Evolutionary conservation across 2,888 invertebrate genomes (phyloP), one percentile per base, ranked within the genome.

Genomic region (Drosophila infuscata): DNA sequence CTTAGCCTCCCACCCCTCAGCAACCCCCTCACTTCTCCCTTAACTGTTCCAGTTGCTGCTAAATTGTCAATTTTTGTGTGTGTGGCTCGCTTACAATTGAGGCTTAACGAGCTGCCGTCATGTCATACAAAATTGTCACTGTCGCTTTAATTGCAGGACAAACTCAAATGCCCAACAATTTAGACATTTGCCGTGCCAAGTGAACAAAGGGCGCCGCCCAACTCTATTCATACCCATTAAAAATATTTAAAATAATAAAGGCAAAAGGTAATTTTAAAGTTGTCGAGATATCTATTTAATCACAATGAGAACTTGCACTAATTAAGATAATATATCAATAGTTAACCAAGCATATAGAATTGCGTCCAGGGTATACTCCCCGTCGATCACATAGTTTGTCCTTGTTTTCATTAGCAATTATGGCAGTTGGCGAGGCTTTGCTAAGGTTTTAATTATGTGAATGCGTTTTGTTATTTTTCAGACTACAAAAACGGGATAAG

Each of bases 51-150:
- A 3, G 17, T 33, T 17, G 51, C 36, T 58, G 83, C 65, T 82
- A 85, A 88, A 88, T 76, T 83, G 81, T 74, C 78, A 78, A 81
- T 81, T 81, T 81, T 74, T 66, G 58, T 66, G 62, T 63, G 62
- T 53, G 46, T 36, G 46, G 59, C 65, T 43, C 43, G 38, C 35
- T 29, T 66, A 65, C 88, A 84, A 83, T 84, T 57, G 73, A 61
- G 57, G 58, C 54, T 74, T 85, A 85, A 85, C 89, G 84, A 89
- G 87, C 74, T 48, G 33, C 66, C 71, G 82, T 77, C 84, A 89
- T 83, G 83, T 72, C 82, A 84, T 48, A 74, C 69, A 68, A 74
- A 82, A 87, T 75, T 84, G 88, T 61, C 74, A 69, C 66, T 60
- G 73, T 70, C 52, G 43, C 60, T 64, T 72, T 89, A 85, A 87